phyloP scores from a whole-genome alignment of 2,797 vertebrate species.

The Sebastes vulpes region DNA sequence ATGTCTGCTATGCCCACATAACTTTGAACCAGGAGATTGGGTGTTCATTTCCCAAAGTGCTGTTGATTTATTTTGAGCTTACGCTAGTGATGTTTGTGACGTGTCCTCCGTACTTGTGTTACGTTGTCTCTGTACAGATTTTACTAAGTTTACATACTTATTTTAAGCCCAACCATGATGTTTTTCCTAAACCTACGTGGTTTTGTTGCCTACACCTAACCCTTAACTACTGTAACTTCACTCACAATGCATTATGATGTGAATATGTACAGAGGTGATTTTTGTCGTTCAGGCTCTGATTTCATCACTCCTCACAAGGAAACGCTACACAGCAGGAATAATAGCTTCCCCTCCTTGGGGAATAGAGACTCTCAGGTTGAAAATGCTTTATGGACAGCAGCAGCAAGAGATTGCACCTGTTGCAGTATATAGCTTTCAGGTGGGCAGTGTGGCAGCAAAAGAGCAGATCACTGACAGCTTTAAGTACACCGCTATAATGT shows the following conservation, averaged over 20 bases:
- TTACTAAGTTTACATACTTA: too few species aligned
- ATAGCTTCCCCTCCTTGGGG: not conserved
- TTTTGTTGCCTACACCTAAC: too few species aligned
- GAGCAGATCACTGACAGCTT: not conserved
- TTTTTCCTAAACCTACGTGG: too few species aligned
- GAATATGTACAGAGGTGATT: not conserved
- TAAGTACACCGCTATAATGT: not conserved
- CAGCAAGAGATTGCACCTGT: conserved; percentile 3
- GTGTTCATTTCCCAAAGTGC: too few species aligned
- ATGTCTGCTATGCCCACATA: too few species aligned
- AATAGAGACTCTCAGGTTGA: not conserved
- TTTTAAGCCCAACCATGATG: too few species aligned
- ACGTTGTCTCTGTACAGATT: too few species aligned
- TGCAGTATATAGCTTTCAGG: conserved; percentile 5
- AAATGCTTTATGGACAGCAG: conserved; percentile 7
- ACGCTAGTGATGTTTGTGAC: too few species aligned
- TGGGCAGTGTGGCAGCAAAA: not conserved
- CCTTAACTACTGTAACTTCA: not conserved
- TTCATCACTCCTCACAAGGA: not conserved
- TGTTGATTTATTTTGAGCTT: too few species aligned
- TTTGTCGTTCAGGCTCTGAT: not conserved
- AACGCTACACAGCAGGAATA: conserved; percentile 4
- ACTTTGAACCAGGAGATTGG: too few species aligned
- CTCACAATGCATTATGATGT: not conserved
- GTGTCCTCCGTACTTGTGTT: too few species aligned